These are phyloP conservation scores for Melanotaenia trifasciata DNA, from an alignment of 2,797 vertebrate genomes.

Conservation along the genomic window DNA sequence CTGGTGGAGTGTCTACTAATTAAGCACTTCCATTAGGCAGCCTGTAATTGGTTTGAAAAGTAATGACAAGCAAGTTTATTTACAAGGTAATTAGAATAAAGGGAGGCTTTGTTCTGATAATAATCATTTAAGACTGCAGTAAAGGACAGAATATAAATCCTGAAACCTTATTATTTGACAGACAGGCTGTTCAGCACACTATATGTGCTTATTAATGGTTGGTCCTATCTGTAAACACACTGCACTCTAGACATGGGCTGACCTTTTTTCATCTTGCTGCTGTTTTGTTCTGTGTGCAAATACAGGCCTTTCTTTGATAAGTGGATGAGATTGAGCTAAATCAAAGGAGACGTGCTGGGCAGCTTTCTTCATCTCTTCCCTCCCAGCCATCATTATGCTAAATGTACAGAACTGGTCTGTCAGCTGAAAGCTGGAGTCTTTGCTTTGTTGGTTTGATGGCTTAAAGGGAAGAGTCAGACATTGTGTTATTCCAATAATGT, in stretches of 20 bases:
- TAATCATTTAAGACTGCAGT: slow-evolving; percentile 82
- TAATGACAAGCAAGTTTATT: slow-evolving; percentile 91
- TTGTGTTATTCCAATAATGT: slow-evolving; percentile 62
- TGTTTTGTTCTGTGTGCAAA: slow-evolving; percentile 72
- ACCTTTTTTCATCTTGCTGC: slow-evolving; percentile 47
- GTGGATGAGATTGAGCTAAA: slow-evolving; percentile 74
- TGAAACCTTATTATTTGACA: slow-evolving; percentile 61
- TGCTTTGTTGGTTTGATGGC: slow-evolving; percentile 54
- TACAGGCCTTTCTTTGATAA: slow-evolving; percentile 73
- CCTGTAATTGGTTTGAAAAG: slow-evolving; percentile 89
- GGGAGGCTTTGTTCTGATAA: slow-evolving; percentile 85
- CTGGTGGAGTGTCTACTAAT: slow-evolving; percentile 86
- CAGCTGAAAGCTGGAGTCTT: slow-evolving; percentile 62
- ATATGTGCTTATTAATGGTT: slow-evolving; percentile 64
- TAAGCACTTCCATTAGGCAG: slow-evolving; percentile 88
- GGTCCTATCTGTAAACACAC: slow-evolving; percentile 61
- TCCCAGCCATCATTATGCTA: slow-evolving; percentile 71
- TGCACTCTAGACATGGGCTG: slow-evolving; percentile 44
- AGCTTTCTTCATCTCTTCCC: slow-evolving; percentile 68
- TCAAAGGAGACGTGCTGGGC: slow-evolving; percentile 72
- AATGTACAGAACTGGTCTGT: slow-evolving; percentile 70
- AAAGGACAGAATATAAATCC: slow-evolving; percentile 30
- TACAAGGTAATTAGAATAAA: slow-evolving; percentile 90
- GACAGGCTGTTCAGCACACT: slow-evolving; percentile 60
- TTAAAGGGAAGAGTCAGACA: slow-evolving; percentile 58